Evolutionary conservation across 2,113 vertebrate species (phyloP), one percentile per base, ranked within the genome.

Genomic region (Elgaria multicarinata): DNA sequence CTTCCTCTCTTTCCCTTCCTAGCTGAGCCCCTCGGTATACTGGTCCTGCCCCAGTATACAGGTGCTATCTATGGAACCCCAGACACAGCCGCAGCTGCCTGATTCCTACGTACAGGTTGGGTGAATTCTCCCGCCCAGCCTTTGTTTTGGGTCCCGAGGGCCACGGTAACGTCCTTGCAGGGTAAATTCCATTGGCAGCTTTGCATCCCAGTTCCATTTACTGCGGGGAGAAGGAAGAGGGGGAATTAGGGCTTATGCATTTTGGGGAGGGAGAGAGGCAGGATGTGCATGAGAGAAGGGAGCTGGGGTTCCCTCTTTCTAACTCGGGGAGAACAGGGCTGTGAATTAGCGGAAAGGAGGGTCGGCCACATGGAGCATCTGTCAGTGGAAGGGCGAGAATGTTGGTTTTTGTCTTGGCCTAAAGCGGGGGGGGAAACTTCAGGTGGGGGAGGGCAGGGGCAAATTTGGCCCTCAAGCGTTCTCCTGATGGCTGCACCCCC

Each of bases 51-150:
- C 79, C 39, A n/a, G 31, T 75, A 85, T 84, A 89, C 74, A 78
- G 88, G 88, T 89, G 88, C 88, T 89, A 89, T 85, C 62, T 42
- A 78, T 53, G 58, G 82, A 76, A 78, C n/a, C 82, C 88, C 88
- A 55, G 82, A 84, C 31, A 44, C 82, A 67, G 74, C 88, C 88
- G 53, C 64, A 84, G 88, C 82, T 69, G 88, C 82, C 88, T 89
- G 64, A 78, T 44, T 87, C 75, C 62, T 79, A 67, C 1, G 76
- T 20, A 8, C 14, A 33, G 74, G 44, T 2, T 55, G 74, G 82
- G 82, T 42, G 88, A 42, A 39, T 33, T 44, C 72, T 55, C 79
- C 53, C 5, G 2, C 46, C 44, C 71, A n/a, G 53, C 66, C 76
- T 86, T 31, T 26, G 20, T 44, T 87, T 64, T 79, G 83, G 50